Conservation (phyloP, 2,113 vertebrate species). For the Rhinichthys klamathensis region DNA sequence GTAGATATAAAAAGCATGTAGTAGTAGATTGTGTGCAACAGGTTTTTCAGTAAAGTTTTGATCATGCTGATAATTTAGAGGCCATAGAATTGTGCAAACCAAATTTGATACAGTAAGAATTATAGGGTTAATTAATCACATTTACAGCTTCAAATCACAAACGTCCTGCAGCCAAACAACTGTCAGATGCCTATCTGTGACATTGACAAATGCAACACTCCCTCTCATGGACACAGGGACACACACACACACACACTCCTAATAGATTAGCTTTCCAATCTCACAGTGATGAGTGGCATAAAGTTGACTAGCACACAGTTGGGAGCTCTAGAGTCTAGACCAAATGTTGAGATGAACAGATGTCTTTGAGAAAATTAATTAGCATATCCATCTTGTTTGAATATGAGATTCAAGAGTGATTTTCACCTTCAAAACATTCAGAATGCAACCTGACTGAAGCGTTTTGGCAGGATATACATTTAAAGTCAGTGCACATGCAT, state of each 20-base stretch:
- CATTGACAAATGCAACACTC: slow-evolving; percentile 8
- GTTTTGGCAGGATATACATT: neutral
- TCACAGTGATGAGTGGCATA: slow-evolving; percentile 38
- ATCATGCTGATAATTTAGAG: neutral
- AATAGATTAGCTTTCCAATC: slow-evolving; percentile 33
- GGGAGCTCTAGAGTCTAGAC: slow-evolving; percentile 44
- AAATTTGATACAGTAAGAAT: neutral
- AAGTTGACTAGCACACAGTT: slow-evolving; percentile 43
- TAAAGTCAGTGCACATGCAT: neutral
- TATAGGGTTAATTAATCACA: neutral
- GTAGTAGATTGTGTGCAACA: neutral
- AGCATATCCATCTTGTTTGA: slow-evolving; percentile 32
- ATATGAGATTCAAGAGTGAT: slow-evolving; percentile 14
- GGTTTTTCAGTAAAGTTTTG: neutral
- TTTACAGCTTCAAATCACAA: neutral
- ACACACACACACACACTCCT: neutral
- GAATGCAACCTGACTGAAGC: neutral
- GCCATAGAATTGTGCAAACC: neutral
- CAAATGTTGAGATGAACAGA: slow-evolving; percentile 41
- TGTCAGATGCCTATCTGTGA: neutral
- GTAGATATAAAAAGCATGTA: too few relatives aligned
- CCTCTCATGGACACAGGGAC: neutral
- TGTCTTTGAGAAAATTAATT: slow-evolving; percentile 42
- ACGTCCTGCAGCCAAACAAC: neutral
- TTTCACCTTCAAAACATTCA: slow-evolving; percentile 24